These are phyloP conservation scores for Ginglymostoma cirratum DNA, from an alignment of 2,113 vertebrate genomes.

Conservation along the genomic window DNA sequence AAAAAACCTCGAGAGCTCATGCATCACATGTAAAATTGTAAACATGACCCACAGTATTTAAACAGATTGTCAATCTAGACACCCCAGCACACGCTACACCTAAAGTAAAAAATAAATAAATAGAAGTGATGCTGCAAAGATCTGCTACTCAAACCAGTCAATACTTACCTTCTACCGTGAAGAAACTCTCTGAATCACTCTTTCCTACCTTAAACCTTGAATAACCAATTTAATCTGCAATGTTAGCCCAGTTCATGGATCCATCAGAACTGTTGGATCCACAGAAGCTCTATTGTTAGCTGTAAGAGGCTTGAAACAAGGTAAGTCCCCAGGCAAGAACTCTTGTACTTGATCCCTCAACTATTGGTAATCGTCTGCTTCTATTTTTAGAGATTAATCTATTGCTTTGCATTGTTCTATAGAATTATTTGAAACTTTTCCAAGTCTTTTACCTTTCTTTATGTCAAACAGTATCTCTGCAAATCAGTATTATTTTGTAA, in stretches of 20 bases:
- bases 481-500: neutral
- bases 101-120: neutral
- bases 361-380: neutral
- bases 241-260: too few species aligned
- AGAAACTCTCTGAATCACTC: neutral
- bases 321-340: too few species aligned
- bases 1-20: neutral
- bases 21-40: neutral
- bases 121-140: neutral
- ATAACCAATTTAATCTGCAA: neutral
- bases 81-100: neutral
- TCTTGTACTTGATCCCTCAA: neutral
- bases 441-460: neutral
- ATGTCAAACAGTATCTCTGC: neutral
- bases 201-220: neutral
- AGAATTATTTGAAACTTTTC: neutral
- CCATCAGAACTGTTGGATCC: too few species aligned
- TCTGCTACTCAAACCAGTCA: neutral
- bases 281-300: too few species aligned
- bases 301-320: too few species aligned
- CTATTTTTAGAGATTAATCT: neutral
- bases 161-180: neutral
- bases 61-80: neutral
- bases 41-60: neutral
- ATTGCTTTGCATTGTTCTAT: neutral